Conservation (phyloP, 2,113 vertebrate genomes). For the Cyanoderma ruficeps region DNA sequence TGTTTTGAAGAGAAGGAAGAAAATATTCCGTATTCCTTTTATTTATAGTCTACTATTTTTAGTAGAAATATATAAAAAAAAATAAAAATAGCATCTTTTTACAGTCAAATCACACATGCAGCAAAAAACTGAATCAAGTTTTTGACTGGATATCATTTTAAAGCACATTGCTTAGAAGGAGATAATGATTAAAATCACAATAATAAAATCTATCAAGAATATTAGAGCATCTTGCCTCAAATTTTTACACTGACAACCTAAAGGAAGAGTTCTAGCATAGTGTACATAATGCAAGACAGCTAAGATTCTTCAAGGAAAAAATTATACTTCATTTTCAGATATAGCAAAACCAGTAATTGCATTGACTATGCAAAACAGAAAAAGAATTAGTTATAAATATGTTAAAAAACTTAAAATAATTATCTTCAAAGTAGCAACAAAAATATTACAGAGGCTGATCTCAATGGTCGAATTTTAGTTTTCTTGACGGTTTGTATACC, state of each 20-base stretch:
- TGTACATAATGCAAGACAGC: not conserved
- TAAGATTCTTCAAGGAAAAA: not conserved
- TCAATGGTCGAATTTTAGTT: not conserved
- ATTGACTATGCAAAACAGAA: not conserved
- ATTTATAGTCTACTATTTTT: not conserved
- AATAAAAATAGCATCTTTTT: not conserved
- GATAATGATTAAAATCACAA: not conserved
- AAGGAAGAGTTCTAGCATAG: not conserved
- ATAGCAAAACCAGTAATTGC: not conserved
- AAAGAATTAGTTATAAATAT: not conserved
- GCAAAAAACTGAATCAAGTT: not conserved
- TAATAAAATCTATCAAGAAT: not conserved
- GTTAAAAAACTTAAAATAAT: not conserved
- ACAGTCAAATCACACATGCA: not conserved
- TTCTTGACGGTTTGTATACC: not conserved
- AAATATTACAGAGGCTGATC: not conserved
- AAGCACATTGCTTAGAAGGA: not conserved
- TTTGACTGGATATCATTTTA: not conserved
- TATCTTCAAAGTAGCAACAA: not conserved
- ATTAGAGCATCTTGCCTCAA: not conserved
- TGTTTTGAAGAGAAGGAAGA: not conserved
- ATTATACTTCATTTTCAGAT: not conserved
- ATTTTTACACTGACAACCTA: not conserved
- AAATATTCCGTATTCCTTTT: not conserved
- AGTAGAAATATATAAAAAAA: not conserved